These are phyloP conservation scores for Microctenopoma lineatum DNA, from an alignment of 2,797 vertebrate genomes.

Conservation along the genomic window DNA sequence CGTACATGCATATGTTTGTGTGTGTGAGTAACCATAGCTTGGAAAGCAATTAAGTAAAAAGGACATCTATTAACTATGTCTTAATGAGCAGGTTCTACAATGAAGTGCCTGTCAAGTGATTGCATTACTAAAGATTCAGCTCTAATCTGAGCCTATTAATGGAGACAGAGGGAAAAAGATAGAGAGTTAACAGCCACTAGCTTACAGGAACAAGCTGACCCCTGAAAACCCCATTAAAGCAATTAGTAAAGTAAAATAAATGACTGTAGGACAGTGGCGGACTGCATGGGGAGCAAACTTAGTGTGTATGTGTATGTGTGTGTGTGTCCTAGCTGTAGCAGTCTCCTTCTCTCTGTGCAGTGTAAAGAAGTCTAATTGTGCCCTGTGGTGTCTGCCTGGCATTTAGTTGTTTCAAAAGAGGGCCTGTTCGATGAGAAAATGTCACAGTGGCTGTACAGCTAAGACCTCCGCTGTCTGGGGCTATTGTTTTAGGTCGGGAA, in stretches of 20 bases:
- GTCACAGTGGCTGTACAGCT: conserved; percentile 59
- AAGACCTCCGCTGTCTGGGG: conserved; percentile 41
- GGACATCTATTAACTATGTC: conserved; percentile 63
- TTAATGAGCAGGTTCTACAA: conserved; percentile 61
- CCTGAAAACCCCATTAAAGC: conserved; percentile 65
- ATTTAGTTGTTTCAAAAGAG: conserved; percentile 68
- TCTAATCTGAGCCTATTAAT: conserved; percentile 41
- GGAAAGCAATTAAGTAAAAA: conserved; percentile 52
- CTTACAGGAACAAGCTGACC: conserved; percentile 49
- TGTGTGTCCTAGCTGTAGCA: conserved; percentile 16
- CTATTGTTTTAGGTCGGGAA: conserved; percentile 45
- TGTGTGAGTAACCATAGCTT: conserved; percentile 41
- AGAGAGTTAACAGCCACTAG: conserved; percentile 44
- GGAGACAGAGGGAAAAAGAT: conserved; percentile 49
- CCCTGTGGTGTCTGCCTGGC: conserved; percentile 75
- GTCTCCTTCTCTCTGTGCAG: conserved; percentile 22
- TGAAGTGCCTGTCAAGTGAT: conserved; percentile 65
- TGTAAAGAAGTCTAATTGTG: conserved; percentile 76
- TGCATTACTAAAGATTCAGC: conserved; percentile 63
- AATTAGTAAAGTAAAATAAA: conserved; percentile 73
- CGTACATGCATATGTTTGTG: neutral
- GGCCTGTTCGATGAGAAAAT: conserved; percentile 71
- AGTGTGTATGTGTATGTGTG: conserved; percentile 13
- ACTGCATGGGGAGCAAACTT: conserved; percentile 24
- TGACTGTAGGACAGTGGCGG: conserved; percentile 52